Evolutionary conservation across 2,113 vertebrate genomes (phyloP), one percentile per base, ranked within the genome.

Genomic region (Pygoscelis antarcticus): DNA sequence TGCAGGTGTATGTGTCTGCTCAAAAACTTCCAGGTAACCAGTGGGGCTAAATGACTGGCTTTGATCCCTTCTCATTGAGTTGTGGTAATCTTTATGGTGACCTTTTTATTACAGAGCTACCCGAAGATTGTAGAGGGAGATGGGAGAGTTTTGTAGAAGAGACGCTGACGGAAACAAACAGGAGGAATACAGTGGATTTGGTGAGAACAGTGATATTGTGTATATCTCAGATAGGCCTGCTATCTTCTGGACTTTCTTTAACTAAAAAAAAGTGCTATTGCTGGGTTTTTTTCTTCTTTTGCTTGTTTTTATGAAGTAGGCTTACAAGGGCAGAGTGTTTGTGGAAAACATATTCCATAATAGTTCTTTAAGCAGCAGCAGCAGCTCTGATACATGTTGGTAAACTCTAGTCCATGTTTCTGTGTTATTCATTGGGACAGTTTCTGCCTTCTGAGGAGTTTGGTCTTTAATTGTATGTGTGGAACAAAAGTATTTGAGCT

Each of bases 141-240:
- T 99, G 99, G 99, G 99, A 99, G 96, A 99, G 98, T 55, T 99
- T 99, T 3, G 99, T 99, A 72, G 99, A 99, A 42, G 99, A 99
- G 97, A 99, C 99, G 0, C 96, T 99, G 97, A 98, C 97, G 3
- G 99, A 99, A 96, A 99, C 99, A 1, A 99, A 99, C 98, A 98
- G 99, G 95, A 99, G 98, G 76, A 99, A 99, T 77, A 99, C 99
- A 0, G 99, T 99, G 47, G 99, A 99, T 87, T 97, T 99, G 99
- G 99, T 99, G 97, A 98, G 98, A 46, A 3, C 54, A 22, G 5
- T 3, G 13, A 38, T 6, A 2, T 1, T 46, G 30, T 17, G 66
- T 15, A 4, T 19, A 0, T 20, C 55, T 70, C 18, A 12, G n/a
- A 36, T 7, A 30, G 32, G 6, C 15, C 32, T 26, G 4, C 20